Conservation (phyloP, 2,888 invertebrate species). For the Dicyrtoma fusca region DNA sequence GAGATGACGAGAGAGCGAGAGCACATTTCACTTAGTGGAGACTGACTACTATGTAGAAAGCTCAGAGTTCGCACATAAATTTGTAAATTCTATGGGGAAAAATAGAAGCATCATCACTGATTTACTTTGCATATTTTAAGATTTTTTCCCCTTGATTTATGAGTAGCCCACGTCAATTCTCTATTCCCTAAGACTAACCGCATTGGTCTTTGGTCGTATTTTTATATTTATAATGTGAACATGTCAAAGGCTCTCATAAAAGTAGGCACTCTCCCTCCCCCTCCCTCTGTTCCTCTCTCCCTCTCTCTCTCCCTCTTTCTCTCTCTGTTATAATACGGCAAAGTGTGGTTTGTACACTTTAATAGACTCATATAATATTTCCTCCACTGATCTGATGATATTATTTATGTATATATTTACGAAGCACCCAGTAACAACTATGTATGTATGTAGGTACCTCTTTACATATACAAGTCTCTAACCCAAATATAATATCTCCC, state of each 20-base stretch:
- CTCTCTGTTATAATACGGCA: no score
- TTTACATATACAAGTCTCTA: no score
- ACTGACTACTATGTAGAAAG: background rate
- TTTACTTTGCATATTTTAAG: conserved; percentile 3
- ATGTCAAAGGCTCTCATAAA: no score
- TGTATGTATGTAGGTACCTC: background rate
- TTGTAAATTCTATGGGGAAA: background rate
- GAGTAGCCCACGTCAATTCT: conserved; percentile 6
- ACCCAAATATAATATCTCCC: no score
- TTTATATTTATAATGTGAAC: no score
- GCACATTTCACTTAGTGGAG: background rate
- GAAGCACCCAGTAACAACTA: no score
- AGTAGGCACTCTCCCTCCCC: no score
- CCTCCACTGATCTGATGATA: background rate
- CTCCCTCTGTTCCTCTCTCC: no score
- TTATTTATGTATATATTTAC: no score
- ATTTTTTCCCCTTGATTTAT: background rate
- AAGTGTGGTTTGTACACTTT: background rate
- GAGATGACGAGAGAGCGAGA: background rate
- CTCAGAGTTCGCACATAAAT: background rate
- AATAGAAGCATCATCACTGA: conserved; percentile 6
- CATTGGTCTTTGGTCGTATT: no score
- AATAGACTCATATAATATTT: background rate
- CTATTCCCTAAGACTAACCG: no score
- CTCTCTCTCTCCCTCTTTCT: no score